Evolutionary conservation across 2,113 vertebrate species (phyloP), one percentile per base, ranked within the genome.

Genomic region (Tetraodon nigroviridis): DNA sequence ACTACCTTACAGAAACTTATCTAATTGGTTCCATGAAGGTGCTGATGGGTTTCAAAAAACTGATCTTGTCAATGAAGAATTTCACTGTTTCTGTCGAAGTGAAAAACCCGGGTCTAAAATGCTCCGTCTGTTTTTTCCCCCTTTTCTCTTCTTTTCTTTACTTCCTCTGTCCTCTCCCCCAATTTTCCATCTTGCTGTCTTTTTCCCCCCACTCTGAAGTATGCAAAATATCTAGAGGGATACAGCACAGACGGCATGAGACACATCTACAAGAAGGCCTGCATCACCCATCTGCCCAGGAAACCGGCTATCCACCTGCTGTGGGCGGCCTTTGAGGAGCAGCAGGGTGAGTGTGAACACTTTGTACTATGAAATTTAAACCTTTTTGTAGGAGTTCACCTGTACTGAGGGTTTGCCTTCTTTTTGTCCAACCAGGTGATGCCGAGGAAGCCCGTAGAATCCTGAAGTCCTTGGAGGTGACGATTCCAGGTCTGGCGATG

Each of bases 1-100:
- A 90, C 95, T 97, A 96, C 96, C 95, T 99, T 99, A 98, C 95
- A 98, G 95, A 99, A 95, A 93, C 95, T 99, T 98, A 95, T 98
- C 96, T 98, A 91, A 98, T 95, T 98, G 96, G 94, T 98, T 98
- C 95, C 93, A 97, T 96, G 94, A 99, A 99, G 96, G 96, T 99
- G 96, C 96, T 97, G 96, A 94, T 96, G 96, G 96, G 95, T 99
- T 96, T 98, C 94, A 94, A 95, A 92, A 93, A 93, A 92, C 88
- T 37, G 85, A 90, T 95, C 95, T 95, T 95, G 94, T 92, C 92
- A 89, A 92, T 94, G 94, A 86, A 86, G 91, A 93, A 91, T 92
- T 91, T 90, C 89, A 84, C 66, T 69, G 45, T 86, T 86, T 61
- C 86, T 67, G 83, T 17, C 64, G 68, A 87, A 85, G 87, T 82